phyloP scores from a whole-genome alignment of 92 coral and sea anemone genomes.

The Ricordea florida region DNA sequence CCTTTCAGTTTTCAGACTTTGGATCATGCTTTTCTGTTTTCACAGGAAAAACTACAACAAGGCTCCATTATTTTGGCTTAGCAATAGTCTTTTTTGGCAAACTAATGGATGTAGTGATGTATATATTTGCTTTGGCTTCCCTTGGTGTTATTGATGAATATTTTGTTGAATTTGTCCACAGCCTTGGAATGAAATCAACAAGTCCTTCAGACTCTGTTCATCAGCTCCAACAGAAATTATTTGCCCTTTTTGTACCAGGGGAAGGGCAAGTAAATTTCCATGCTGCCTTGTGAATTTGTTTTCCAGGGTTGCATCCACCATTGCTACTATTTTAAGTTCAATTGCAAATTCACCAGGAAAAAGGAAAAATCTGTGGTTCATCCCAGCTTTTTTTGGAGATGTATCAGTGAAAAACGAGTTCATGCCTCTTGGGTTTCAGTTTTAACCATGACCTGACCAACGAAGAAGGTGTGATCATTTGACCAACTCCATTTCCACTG shows the following conservation, averaged over 20 bases:
- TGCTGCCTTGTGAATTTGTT: not conserved
- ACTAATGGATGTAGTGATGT: slow-evolving; percentile 15
- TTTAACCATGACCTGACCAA: slow-evolving; percentile 13
- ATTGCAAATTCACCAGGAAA: slow-evolving; percentile 25
- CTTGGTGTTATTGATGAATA: slow-evolving; percentile 41
- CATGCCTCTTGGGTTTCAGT: slow-evolving; percentile 58
- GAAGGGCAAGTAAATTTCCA: slow-evolving; percentile 44
- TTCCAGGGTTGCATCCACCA: slow-evolving; percentile 28
- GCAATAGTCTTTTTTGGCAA: slow-evolving; percentile 43
- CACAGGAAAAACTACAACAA: slow-evolving; percentile 64
- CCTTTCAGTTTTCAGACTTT: slow-evolving; percentile 45
- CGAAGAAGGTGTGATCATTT: slow-evolving; percentile 33
- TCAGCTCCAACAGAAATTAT: slow-evolving; percentile 23
- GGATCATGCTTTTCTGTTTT: slow-evolving; percentile 61
- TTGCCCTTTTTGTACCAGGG: slow-evolving; percentile 44
- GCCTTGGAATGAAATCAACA: slow-evolving; percentile 31
- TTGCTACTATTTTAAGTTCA: slow-evolving; percentile 16
- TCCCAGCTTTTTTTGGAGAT: slow-evolving; percentile 50
- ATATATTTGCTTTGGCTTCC: slow-evolving; percentile 8
- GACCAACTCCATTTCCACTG: not conserved
- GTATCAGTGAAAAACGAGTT: slow-evolving; percentile 10
- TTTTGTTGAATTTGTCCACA: slow-evolving; percentile 62
- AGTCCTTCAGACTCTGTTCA: slow-evolving; percentile 15
- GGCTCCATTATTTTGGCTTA: slow-evolving; percentile 49
- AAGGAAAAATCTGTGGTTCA: slow-evolving; percentile 7